Base-by-base conservation (phyloP, 1,140 invertebrate genomes). In the Drosophila sp. region DNA sequence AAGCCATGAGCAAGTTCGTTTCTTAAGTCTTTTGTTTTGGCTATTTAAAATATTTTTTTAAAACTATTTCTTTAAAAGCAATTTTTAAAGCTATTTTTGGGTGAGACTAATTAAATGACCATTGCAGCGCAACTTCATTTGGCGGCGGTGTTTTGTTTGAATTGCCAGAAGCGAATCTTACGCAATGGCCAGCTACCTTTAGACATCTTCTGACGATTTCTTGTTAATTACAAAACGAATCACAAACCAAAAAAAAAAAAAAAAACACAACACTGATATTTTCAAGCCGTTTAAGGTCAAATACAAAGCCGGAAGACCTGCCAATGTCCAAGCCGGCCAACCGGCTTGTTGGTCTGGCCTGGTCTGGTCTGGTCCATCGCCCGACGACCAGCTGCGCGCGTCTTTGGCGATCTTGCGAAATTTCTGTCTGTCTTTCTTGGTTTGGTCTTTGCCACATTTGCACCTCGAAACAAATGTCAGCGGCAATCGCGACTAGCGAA, bases 391-490 rank as follows among this genome's bases (percentile, higher is more conserved):
- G 11, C 40, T 61, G 35, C 38, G 58, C 23, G 8, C 23, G 29
- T n/a, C 47, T 10, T 35, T 35, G 33, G 33, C 7, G 33, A 35
- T 38, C 35, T 86, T 87, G 79, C 82, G 82, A 87, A 87, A 86
- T 85, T 71, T 79, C 70, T 60, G 73, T 79, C 41, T 47, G 2
- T 27, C 7, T 50, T 10, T 38, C 8, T 38, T 35, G 35, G 1
- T 10, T 50, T 50, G 44, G 44, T 50, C 25, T 50, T 10, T 50
- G 65, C 73, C 55, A 72, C 66, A 83, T 62, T 79, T 89, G 83
- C 83, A 82, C 83, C 77, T 79, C 79, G 67, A 86, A 17, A 50
- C 44, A 50, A 86, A 86, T 86, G 83, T 86, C 83, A 87, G 83
- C 69, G 23, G 17, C 5, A 58, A 58, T 17, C 17, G 17, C 32